Conservation (phyloP, 2,888 invertebrate species). For the Pedicia rivosa region DNA sequence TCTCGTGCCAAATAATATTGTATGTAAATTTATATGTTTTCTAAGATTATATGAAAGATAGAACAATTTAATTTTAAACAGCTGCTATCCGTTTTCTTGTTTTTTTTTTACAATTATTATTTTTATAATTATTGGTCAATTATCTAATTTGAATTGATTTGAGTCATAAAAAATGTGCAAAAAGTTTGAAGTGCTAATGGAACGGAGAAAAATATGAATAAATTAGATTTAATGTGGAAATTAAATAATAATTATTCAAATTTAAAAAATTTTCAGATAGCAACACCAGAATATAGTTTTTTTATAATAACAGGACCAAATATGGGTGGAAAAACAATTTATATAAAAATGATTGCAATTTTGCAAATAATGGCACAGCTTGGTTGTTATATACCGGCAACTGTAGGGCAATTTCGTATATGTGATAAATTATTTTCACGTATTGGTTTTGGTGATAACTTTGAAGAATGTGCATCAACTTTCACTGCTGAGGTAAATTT, state of each 20-base stretch:
- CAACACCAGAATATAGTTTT: conserved; percentile 59
- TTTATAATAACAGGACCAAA: conserved; percentile 85
- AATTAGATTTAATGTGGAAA: background rate
- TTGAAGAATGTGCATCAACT: conserved; percentile 69
- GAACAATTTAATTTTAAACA: too few relatives aligned
- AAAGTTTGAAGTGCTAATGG: too few relatives aligned
- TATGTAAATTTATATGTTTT: too few relatives aligned
- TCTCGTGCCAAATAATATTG: conserved; percentile 64
- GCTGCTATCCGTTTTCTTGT: conserved; percentile 8
- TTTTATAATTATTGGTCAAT: too few relatives aligned
- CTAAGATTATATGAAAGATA: too few relatives aligned
- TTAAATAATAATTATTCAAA: background rate
- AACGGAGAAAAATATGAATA: too few relatives aligned
- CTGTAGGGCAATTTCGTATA: conserved; percentile 55
- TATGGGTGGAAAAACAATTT: conserved; percentile 92
- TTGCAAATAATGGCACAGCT: conserved; percentile 87
- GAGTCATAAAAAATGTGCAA: too few relatives aligned
- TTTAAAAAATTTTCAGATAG: conserved; percentile 37
- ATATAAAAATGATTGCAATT: conserved; percentile 72
- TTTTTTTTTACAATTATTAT: conserved; percentile 6
- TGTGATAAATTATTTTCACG: conserved; percentile 69
- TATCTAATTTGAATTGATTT: too few relatives aligned
- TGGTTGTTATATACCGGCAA: conserved; percentile 77
- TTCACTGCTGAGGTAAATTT: conserved; percentile 70
- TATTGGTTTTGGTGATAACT: conserved; percentile 69